A percentile compares a stretch with the other conserved stretches of the same genome.
Conservation (phyloP, 2,113 vertebrate species). For the Leucopsar rothschildi region DNA sequence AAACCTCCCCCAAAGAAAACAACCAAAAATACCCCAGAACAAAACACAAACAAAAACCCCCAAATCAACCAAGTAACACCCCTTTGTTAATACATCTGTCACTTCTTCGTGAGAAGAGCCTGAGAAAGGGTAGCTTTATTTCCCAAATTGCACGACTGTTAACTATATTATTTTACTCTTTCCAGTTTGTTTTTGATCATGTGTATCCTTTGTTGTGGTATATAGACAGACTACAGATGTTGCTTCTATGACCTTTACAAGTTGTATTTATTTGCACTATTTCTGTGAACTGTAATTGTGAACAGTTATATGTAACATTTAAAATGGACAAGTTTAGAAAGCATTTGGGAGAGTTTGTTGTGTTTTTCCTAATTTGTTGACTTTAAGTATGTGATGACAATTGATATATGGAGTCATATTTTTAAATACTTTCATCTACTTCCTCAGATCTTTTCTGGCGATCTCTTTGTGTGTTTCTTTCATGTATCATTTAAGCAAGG, state of each 20-base stretch:
- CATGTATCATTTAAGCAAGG: neutral
- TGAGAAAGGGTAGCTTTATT: neutral
- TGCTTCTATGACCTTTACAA: neutral
- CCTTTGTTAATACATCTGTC: rapidly evolving
- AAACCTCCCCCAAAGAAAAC: too few species aligned
- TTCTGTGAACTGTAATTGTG: neutral
- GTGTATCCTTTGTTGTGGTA: neutral
- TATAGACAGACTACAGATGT: neutral
- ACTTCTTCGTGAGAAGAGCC: neutral
- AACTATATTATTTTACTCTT: neutral
- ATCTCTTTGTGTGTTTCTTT: neutral
- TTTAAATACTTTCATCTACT: neutral
- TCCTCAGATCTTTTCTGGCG: neutral
- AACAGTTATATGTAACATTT: neutral
- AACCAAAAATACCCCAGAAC: neutral
- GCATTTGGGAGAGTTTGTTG: neutral
- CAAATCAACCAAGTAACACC: neutral
- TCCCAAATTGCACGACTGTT: neutral
- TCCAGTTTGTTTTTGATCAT: neutral
- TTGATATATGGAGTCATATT: neutral
- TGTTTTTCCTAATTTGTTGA: neutral
- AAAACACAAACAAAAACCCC: neutral
- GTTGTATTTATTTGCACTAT: neutral
- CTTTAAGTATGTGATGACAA: neutral
- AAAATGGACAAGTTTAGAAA: neutral